Base-by-base conservation (phyloP, 2,888 invertebrate genomes). In the Paralinhomoeus sp. region DNA sequence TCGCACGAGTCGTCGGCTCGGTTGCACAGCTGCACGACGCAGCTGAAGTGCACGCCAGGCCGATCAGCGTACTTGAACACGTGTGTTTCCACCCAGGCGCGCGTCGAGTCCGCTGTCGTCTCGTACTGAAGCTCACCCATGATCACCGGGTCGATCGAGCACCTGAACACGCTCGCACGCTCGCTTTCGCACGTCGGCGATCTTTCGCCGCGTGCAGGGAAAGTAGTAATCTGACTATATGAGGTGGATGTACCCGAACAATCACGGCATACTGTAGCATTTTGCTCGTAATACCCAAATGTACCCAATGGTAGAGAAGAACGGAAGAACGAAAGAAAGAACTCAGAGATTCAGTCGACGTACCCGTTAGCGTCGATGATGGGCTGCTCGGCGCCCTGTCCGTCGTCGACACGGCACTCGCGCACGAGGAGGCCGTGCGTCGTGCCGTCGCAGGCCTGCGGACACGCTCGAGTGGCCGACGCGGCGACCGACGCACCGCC, bases 41-140 rank as follows among this genome's bases (percentile, higher is more conserved):
- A 47, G 18, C 45, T 40, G 37, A 47, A 47, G 35, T 24, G 45
- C 20, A 47, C 44, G 22, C 24, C 42, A 2, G 47, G 42, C 21
- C 24, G 17, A 39, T 47, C 47, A 39, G 47, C 47, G 35, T 34
- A 47, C 31, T 47, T 47, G 42, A 47, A 47, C 31, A 45, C 47
- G 40, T 47, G 47, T 20, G 44, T 37, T 24, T 47, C 47, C 18
- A 45, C 47, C 44, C 44, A 47, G 12, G 47, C 47, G 15, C 3
- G 15, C 12, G 18, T 33, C 3, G 13, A 3, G 2, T 5, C 12
- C 3, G 43, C 45, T 5, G 35, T 35, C n/a, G 35, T 5, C 12
- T 39, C 39, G 42, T 47, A 47, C 2, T 3, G 23, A 3, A 47
- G 7, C 20, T 41, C 42, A 21, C 39, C 20, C 45, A 47, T 34